phyloP scores from a whole-genome alignment of 2,797 vertebrate species.

The Poeciliopsis paucimaculata region DNA sequence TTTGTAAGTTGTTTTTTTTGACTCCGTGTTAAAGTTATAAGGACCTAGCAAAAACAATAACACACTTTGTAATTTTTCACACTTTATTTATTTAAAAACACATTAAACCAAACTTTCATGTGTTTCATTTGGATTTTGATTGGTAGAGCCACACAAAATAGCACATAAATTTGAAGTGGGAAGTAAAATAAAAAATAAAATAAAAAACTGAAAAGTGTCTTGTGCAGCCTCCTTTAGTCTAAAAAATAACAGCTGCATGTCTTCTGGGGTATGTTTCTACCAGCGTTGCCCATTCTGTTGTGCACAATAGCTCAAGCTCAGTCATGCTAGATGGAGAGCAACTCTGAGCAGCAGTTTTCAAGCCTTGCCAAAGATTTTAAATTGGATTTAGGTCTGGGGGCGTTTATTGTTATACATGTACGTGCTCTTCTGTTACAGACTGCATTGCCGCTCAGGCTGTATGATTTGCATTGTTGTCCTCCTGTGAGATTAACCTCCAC shows the following conservation, averaged over 20 bases:
- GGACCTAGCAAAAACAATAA: not conserved
- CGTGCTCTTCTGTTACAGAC: not conserved
- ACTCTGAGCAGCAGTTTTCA: not conserved
- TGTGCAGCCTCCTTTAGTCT: not conserved
- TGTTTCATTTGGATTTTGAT: not conserved
- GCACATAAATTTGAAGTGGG: not conserved
- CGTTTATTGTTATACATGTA: not conserved
- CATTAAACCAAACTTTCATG: not conserved
- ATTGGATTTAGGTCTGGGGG: not conserved
- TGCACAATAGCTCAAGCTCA: not conserved
- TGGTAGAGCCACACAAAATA: not conserved
- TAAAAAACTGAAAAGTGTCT: not conserved
- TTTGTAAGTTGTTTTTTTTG: not conserved
- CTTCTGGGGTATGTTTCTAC: not conserved
- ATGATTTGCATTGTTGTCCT: not conserved
- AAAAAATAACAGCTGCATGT: not conserved
- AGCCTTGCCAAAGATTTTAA: not conserved
- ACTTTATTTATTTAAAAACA: not conserved
- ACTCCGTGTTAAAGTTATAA: not conserved
- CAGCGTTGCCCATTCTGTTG: not conserved
- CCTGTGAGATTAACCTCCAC: not conserved
- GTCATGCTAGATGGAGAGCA: not conserved
- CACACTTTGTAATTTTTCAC: not conserved
- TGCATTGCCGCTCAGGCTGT: not conserved
- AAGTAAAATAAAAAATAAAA: not conserved